Percentiles rank a stretch among this genome's conserved stretches.
Evolutionary conservation across 2,888 invertebrate species (phyloP).

Genomic region (Apodemia mormo): DNA sequence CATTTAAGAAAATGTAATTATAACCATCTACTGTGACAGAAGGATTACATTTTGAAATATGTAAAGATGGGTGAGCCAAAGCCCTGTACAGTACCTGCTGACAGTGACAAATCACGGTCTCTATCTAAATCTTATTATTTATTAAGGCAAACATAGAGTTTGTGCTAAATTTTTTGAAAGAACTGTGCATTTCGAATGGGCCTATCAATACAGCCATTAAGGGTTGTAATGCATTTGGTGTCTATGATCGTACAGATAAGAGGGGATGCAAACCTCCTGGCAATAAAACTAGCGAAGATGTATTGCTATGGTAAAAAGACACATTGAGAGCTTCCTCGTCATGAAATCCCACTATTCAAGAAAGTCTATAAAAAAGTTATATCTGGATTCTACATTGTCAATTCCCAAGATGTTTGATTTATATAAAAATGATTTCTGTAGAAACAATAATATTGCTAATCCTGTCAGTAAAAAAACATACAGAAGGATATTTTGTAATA

Average conservation of each 20-base stretch:
- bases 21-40: background rate
- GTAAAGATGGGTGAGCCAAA: background rate
- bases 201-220: background rate
- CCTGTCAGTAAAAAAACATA: constrained; percentile 28
- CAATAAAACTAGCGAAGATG: background rate
- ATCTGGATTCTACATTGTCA: constrained; percentile 22
- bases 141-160: background rate
- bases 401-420: constrained; percentile 28
- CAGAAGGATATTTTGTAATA: constrained; percentile 27
- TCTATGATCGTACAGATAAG: background rate
- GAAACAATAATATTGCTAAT: constrained; percentile 2
- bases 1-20: background rate
- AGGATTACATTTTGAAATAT: no score
- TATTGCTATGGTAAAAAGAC: constrained; percentile 9
- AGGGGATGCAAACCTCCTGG: background rate
- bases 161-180: background rate
- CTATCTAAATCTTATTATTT: background rate
- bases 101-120: background rate
- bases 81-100: background rate
- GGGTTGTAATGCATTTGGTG: background rate
- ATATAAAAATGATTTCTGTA: constrained; percentile 21
- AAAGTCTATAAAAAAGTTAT: constrained; percentile 22
- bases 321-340: constrained; percentile 27
- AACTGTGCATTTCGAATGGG: background rate
- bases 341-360: constrained; percentile 24